A percentile compares a stretch with the other conserved stretches of the same genome.
phyloP scores from a whole-genome alignment of 2,888 invertebrate species.

The Dorcus parallelipipedus region DNA sequence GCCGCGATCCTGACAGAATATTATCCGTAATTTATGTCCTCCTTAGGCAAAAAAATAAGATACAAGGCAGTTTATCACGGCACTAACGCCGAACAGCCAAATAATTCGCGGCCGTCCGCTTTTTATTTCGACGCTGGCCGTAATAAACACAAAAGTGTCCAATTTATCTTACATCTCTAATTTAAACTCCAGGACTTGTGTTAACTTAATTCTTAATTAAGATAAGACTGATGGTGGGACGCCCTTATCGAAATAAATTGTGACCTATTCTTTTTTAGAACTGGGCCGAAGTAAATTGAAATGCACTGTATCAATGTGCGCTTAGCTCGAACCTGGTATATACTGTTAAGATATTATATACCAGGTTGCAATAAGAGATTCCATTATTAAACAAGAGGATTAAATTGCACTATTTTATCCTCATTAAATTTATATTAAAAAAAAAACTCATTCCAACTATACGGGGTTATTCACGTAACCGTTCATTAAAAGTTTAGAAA shows the following conservation, averaged over 20 bases:
- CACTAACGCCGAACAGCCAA: neutral
- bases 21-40: neutral
- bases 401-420: too few species aligned
- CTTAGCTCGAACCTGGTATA: neutral
- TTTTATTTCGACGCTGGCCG: conserved; percentile 9
- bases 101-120: conserved; percentile 14
- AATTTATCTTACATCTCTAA: conserved; percentile 26
- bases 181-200: conserved; percentile 24
- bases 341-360: too few species aligned
- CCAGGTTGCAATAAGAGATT: too few species aligned
- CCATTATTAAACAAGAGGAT: too few species aligned
- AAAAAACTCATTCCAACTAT: too few species aligned
- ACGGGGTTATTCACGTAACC: too few species aligned
- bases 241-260: conserved; percentile 16
- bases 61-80: neutral
- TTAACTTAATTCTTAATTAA: conserved; percentile 35
- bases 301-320: conserved; percentile 1
- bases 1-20: too few species aligned
- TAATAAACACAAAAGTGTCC: conserved; percentile 32
- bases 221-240: conserved; percentile 25
- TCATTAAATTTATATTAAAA: too few species aligned
- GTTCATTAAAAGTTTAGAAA: too few species aligned
- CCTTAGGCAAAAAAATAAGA: neutral
- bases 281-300: conserved; percentile 5
- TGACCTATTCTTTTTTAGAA: neutral